Evolutionary conservation across 2,113 vertebrate species (phyloP), one percentile per base, ranked within the genome.

Genomic region (Okapia johnstoni): DNA sequence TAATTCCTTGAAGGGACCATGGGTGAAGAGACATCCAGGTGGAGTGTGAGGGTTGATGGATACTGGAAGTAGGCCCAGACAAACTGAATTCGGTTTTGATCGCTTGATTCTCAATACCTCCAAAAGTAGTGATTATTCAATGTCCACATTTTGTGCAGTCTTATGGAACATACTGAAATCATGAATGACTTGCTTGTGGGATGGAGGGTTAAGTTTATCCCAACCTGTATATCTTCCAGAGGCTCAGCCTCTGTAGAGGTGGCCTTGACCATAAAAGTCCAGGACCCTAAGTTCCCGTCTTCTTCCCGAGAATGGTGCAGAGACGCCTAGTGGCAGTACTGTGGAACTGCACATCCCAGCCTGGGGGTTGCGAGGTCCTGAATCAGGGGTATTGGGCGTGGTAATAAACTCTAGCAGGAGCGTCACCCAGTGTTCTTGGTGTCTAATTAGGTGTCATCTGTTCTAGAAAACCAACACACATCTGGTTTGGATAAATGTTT

Each of bases 391-490:
- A 15, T 5, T 0, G 0, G 40, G 25, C 5, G 19, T 25, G 58
- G 25, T 26, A 43, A 3, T 33, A 50, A 76, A 30, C 33, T 17
- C 60, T 14, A 17, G 25, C 7, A 2, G 58, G 61, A 50, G 79
- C 2, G 4, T 14, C 19, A n/a, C 33, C 15, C 36, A 17, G 2
- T 36, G 25, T 19, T 60, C 73, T 85, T 46, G n/a, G 26, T 66
- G 40, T 90, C 28, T 55, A 60, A 88, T 23, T 6, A 13, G 58
- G 28, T 26, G 2, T 25, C 21, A 5, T 6, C 7, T 43, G 46
- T 40, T 89, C 61, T 81, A 88, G 89, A 85, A 96, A 96, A 61
- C 6, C 57, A 90, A 36, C n/a, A 60, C 17, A 60, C 5, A 9
- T 7, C 3, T 9, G 33, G 28, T 55, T 88, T 94, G 90, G 13